Evolutionary conservation across 2,888 invertebrate genomes (phyloP).

Genomic region (Yponomeuta evonymella): DNA sequence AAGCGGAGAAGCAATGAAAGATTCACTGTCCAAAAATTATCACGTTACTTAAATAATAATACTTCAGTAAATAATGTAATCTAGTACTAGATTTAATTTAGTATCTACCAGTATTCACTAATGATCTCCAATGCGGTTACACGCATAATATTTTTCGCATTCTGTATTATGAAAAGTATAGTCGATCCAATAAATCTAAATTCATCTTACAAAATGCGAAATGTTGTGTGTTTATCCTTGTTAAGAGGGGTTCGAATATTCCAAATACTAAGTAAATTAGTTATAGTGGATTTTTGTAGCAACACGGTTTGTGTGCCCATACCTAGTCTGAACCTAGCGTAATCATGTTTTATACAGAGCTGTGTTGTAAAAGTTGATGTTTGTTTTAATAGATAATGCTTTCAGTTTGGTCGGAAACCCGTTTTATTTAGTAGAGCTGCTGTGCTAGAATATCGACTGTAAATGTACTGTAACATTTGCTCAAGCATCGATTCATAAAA

Average conservation of each 20-base stretch:
- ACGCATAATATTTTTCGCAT: too few relatives aligned
- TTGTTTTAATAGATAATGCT: background rate
- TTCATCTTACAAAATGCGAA: background rate
- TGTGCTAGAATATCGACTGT: background rate
- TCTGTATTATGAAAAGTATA: too few relatives aligned
- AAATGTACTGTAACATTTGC: background rate
- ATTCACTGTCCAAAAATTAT: background rate
- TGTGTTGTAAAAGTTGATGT: background rate
- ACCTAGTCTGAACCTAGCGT: conserved; percentile 1
- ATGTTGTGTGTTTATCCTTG: background rate
- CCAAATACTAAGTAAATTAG: background rate
- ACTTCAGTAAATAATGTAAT: too few relatives aligned
- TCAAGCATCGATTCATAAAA: too few relatives aligned
- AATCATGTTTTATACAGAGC: background rate
- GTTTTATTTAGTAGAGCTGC: background rate
- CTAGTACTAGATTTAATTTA: too few relatives aligned
- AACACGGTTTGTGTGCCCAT: background rate
- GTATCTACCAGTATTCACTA: background rate
- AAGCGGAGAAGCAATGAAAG: background rate
- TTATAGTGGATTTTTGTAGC: background rate
- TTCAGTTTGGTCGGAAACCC: background rate
- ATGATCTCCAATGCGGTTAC: background rate
- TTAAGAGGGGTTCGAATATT: background rate
- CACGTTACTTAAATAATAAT: background rate
- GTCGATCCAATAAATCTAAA: too few relatives aligned